Evolutionary conservation across 2,113 vertebrate genomes (phyloP).

Genomic region (Hypanus sabinus): DNA sequence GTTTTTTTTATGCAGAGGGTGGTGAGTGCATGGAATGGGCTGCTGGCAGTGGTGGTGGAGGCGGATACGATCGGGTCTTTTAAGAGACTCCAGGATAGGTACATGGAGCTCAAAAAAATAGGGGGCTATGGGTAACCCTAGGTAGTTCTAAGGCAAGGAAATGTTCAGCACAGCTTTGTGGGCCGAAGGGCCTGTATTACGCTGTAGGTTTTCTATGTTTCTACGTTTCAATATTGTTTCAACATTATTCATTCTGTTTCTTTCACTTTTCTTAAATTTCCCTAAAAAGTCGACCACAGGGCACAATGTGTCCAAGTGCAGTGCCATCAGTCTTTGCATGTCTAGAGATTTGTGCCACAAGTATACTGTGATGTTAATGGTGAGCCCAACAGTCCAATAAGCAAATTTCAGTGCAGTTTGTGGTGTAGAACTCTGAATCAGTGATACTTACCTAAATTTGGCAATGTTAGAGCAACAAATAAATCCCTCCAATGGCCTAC

Average conservation of each 20-base stretch:
- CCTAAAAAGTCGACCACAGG: neutral
- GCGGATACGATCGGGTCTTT: too few species aligned
- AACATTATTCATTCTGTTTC: neutral
- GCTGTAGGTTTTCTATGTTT: too few species aligned
- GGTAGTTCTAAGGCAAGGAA: too few species aligned
- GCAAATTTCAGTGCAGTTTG: neutral
- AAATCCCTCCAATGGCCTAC: neutral
- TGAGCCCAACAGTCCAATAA: neutral
- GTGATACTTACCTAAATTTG: neutral
- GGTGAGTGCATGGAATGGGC: too few species aligned
- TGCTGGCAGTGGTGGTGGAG: too few species aligned
- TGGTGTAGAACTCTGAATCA: neutral
- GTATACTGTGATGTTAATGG: neutral
- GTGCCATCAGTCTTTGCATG: neutral
- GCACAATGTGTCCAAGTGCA: neutral
- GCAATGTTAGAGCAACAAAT: neutral
- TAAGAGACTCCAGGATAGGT: too few species aligned
- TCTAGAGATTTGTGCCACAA: neutral
- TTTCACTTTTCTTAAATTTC: neutral
- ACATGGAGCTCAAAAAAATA: too few species aligned
- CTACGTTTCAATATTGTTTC: neutral
- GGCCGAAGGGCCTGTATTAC: too few species aligned
- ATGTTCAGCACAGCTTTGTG: neutral
- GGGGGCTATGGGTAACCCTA: too few species aligned
- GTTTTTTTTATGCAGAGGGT: too few species aligned